Percentiles rank a stretch among this genome's conserved stretches.
Conservation (phyloP, 64 coral and sea anemone species). For the Montipora cactus region DNA sequence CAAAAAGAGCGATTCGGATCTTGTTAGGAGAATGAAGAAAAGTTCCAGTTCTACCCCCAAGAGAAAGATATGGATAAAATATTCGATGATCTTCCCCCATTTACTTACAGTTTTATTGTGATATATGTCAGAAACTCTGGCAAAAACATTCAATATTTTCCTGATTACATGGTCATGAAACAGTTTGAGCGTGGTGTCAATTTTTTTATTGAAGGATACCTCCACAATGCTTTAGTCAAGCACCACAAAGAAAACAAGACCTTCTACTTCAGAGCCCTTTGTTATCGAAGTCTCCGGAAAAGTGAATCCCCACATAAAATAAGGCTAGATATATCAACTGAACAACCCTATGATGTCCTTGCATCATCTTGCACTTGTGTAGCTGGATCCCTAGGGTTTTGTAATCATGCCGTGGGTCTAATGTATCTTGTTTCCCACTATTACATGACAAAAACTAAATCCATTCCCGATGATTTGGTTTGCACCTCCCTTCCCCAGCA, state of each 20-base stretch:
- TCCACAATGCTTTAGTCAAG: not conserved
- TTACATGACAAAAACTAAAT: slow-evolving; percentile 42
- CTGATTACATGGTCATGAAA: slow-evolving; percentile 55
- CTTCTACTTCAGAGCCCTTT: not conserved
- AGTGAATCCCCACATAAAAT: slow-evolving; percentile 59
- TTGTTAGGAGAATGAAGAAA: no score
- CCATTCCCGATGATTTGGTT: slow-evolving; percentile 51
- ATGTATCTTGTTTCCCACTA: slow-evolving; percentile 67
- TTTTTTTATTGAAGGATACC: slow-evolving; percentile 41
- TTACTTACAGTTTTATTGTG: no score
- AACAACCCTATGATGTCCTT: slow-evolving; percentile 41
- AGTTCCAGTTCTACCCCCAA: no score
- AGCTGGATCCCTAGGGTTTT: slow-evolving; percentile 53
- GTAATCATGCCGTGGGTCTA: slow-evolving; percentile 46
- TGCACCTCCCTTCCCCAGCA: slow-evolving; percentile 58
- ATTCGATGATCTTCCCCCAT: no score
- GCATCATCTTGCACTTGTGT: slow-evolving; percentile 10
- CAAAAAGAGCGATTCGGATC: no score
- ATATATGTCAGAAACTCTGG: no score
- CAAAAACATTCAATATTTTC: slow-evolving; percentile 3
- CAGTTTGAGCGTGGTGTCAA: slow-evolving; percentile 47
- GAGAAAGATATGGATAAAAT: no score
- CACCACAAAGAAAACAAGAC: slow-evolving; percentile 27
- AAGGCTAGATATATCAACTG: slow-evolving; percentile 35
- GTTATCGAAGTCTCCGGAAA: slow-evolving; percentile 53